Base-by-base conservation (phyloP, 2,888 invertebrate species). In the Palloptera scutellata region DNA sequence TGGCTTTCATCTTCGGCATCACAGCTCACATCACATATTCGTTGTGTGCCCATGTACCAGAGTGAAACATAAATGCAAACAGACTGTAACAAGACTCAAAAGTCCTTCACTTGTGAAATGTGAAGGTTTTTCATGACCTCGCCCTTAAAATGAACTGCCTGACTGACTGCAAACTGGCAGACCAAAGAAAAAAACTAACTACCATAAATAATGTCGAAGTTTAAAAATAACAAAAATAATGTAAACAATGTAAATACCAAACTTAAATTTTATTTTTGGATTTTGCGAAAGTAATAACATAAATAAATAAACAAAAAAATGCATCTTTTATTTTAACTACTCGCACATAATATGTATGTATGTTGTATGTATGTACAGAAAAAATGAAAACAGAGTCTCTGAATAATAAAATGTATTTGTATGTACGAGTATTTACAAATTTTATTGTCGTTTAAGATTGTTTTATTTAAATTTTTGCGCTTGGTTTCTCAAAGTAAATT, bases 91-190 rank as follows among this genome's bases (percentile, higher is more conserved):
- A 12, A 48, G 9, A 30, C 17, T 45, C 64, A 67, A 59, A 73
- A 77, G 79, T 77, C 80, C 80, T 78, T 78, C 77, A 79, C 72
- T 78, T 77, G 76, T 72, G 30, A 70, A 76, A 75, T 78, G 70
- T 77, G 78, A 79, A 77, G 75, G 76, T 76, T 76, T 78, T 67
- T 71, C 64, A 70, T 68, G 73, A 71, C 65, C 66, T 57, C 61
- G 64, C 64, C 69, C 69, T 61, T 66, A 41, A 54, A 54, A 48
- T 59, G 52, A 15, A 19, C 64, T 48, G 43, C n/a, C 41, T 58
- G 20, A 20, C 20, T 19, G 10, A 20, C 20, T 48, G 42, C 12
- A 54, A 53, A 13, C 19, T 40, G 8, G 30, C 19, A 13, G 52
- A 10, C 45, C 13, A 45, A 45, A 45, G 11, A 13, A 45, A 13